Evolutionary conservation across 2,113 vertebrate species (phyloP), one percentile per base, ranked within the genome.

Genomic region (Tonatia bakeri): DNA sequence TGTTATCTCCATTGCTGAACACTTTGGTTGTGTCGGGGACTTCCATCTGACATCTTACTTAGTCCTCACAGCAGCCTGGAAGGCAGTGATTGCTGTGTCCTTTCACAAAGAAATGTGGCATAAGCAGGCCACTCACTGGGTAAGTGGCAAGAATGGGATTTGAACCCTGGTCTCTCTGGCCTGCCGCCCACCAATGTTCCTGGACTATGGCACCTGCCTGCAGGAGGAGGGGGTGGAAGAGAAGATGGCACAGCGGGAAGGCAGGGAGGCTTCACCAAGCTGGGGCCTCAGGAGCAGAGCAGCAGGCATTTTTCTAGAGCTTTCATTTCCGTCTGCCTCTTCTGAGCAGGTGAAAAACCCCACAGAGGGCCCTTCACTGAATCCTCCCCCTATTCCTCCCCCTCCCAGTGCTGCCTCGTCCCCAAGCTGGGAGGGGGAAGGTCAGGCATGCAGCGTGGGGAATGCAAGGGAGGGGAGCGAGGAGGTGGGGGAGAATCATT

Each of bases 291-390:
- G 87, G 93, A 96, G 77, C 84, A 69, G 92, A 97, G 89, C 82
- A 31, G 96, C 97, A 97, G 85, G 96, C 90, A 1, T 83, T 97
- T 89, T 97, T 96, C 96, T 91, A 96, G 94, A 96, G 96, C 96
- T 97, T 96, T 97, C 96, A 95, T 97, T 98, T 97, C 97, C 10
- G 90, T 82, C 97, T 86, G 94, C 95, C 95, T 96, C 96, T 97
- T 96, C 96, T 69, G 90, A 98, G 96, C 97, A 98, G 97, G 97
- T 98, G 97, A 97, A 97, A 98, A 97, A 95, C 96, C 97, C 96
- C 95, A 97, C 88, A 83, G 96, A 98, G 97, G 94, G 95, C 97
- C 96, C 97, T 98, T 97, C 97, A 79, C 61, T 11, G 84, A 92
- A 84, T 76, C 86, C 83, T 84, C 83, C 90, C 40, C 12, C 26